phyloP scores from a whole-genome alignment of 92 coral and sea anemone species.

The Heliopora coerulea region DNA sequence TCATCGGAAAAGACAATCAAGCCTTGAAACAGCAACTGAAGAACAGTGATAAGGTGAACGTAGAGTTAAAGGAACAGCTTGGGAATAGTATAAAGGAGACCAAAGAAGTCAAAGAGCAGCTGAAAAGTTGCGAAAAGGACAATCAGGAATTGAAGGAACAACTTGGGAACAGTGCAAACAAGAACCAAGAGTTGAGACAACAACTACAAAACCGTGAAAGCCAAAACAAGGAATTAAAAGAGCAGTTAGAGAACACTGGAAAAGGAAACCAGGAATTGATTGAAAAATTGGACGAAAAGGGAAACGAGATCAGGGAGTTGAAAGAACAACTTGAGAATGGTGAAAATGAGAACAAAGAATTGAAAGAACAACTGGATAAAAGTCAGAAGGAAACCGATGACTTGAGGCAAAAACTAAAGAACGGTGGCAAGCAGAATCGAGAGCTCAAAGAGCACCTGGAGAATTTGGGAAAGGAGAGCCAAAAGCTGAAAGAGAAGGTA shows the following conservation, averaged over 20 bases:
- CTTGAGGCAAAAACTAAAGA: neutral
- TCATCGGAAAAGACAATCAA: neutral
- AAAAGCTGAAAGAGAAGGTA: slow-evolving; percentile 19
- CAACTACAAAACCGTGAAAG: slow-evolving; percentile 3
- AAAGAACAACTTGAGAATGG: neutral
- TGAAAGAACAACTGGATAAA: slow-evolving; percentile 36
- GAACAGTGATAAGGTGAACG: neutral
- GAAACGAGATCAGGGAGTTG: neutral
- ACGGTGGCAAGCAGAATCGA: slow-evolving; percentile 58
- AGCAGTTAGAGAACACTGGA: neutral
- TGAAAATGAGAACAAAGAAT: neutral
- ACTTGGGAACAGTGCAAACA: neutral
- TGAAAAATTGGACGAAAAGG: neutral
- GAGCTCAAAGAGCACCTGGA: slow-evolving; percentile 45
- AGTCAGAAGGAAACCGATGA: slow-evolving; percentile 11
- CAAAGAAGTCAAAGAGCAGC: neutral
- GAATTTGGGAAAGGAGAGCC: slow-evolving; percentile 1
- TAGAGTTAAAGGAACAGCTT: neutral
- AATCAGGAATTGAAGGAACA: neutral
- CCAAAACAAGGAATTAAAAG: slow-evolving; percentile 4
- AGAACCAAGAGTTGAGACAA: slow-evolving; percentile 33
- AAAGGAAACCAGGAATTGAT: slow-evolving; percentile 13
- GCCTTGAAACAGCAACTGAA: slow-evolving; percentile 6
- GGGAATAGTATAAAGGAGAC: neutral
- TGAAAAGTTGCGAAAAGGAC: neutral